Base-by-base conservation (phyloP, 1,140 invertebrate genomes). In the Drosophila parabipectinata region DNA sequence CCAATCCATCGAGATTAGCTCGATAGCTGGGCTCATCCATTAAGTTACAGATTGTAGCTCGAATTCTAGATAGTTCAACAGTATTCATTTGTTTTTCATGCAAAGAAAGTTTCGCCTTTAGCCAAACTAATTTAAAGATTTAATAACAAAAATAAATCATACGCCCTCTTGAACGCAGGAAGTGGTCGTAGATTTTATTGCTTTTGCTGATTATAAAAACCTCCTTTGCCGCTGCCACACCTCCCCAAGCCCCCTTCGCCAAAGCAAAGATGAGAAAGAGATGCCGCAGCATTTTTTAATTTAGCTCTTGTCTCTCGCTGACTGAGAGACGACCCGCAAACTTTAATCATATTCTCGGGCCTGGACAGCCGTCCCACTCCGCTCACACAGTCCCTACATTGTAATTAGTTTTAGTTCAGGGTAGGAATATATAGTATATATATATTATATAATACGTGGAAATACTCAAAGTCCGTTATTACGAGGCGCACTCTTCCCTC, bases 71-170 rank as follows among this genome's bases (percentile, higher is more conserved):
- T 55, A 30, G 21, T 68, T 45, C 2, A 55, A 47, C 18, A 28
- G 14, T 37, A 67, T 45, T 28, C 18, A 12, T 10, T 26, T 41
- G 30, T 8, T 12, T 8, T 45, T 26, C 10, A 14, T 37, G 34
- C 15, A 32, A 21, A 8, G 8, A 12, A 28, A 64, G 62, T 34
- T 68, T 4, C 52, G 55, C 28, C 37, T 45, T 21, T 44, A 9
- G n/a, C 69, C n/a, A 14, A 56, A 72, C 34, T 53, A 74, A 79
- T 71, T 83, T 79, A 66, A 83, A 72, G 69, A 72, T 72, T 69
- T 87, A 77, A 87, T 87, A 87, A 72, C 69, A 77, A 81, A 87
- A 75, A 87, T 85, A 85, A 85, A 85, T 85, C 82, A 87, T 78
- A 72, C 66, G 74, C 74, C 82, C 72, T 58, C 56, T 72, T 67